Percentiles rank a stretch among this genome's conserved stretches.
Evolutionary conservation across 92 coral and sea anemone species (phyloP).

Genomic region (Ricordea florida): DNA sequence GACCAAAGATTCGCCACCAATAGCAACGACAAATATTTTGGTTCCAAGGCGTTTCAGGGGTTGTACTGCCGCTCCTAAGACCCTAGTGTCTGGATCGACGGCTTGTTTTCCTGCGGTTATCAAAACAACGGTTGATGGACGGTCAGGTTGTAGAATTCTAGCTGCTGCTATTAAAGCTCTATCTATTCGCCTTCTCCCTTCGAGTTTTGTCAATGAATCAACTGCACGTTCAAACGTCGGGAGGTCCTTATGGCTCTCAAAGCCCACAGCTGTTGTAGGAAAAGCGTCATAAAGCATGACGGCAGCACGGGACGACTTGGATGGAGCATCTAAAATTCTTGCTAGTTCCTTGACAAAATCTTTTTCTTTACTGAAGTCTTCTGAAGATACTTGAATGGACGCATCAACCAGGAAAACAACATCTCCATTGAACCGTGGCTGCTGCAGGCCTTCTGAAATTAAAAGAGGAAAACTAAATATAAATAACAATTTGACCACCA

Average conservation of each 20-base stretch:
- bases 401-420: constrained; percentile 63
- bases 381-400: constrained; percentile 41
- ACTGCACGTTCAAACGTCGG: constrained; percentile 24
- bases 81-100: constrained; percentile 4
- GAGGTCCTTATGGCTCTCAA: constrained; percentile 9
- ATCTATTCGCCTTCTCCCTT: constrained; percentile 41
- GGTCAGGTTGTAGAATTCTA: constrained; percentile 6
- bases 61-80: constrained; percentile 20
- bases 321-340: constrained; percentile 16
- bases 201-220: constrained; percentile 7
- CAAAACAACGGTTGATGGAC: constrained; percentile 39
- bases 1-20: constrained; percentile 28
- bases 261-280: constrained; percentile 24
- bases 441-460: no score
- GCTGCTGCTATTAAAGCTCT: constrained; percentile 36
- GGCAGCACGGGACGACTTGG: constrained; percentile 55
- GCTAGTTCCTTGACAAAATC: constrained; percentile 44
- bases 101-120: constrained; percentile 47
- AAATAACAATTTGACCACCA: no score
- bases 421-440: constrained; percentile 18
- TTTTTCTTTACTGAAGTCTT: constrained; percentile 44
- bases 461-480: no score
- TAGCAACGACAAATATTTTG: constrained; percentile 58
- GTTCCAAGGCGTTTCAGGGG: constrained; percentile 51
- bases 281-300: constrained; percentile 33